phyloP scores from a whole-genome alignment of 2,888 invertebrate species.

The Noctua comes region DNA sequence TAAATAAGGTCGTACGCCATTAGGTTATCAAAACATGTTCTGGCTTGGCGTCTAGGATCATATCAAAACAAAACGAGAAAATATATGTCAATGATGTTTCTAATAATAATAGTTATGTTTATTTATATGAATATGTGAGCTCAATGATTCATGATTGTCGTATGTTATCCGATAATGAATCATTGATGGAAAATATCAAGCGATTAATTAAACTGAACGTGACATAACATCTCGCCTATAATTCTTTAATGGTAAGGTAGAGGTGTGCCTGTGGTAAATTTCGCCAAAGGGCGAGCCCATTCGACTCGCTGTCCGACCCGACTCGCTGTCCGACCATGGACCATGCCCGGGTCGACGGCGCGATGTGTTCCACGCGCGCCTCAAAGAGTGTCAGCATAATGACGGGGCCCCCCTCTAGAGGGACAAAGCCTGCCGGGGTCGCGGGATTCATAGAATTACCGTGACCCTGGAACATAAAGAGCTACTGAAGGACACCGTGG shows the following conservation, averaged over 20 bases:
- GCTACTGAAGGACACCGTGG: too few relatives aligned
- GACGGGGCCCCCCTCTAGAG: too few relatives aligned
- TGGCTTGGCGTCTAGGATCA: conserved; percentile 32
- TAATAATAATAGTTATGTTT: conserved; percentile 18
- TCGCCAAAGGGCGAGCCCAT: too few relatives aligned
- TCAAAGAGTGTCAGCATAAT: too few relatives aligned
- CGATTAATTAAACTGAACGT: neutral
- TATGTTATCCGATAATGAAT: neutral
- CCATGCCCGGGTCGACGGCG: too few relatives aligned
- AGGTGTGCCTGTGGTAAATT: neutral
- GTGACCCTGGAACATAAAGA: too few relatives aligned
- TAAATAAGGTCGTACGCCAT: conserved; percentile 38
- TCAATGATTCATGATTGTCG: conserved; percentile 23
- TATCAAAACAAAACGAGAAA: conserved; percentile 27
- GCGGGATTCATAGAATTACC: too few relatives aligned
- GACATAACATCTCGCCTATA: neutral
- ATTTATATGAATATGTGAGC: conserved; percentile 4
- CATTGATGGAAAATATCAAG: conserved; percentile 21
- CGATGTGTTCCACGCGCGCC: too few relatives aligned
- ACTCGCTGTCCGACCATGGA: too few relatives aligned
- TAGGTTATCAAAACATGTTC: conserved; percentile 46
- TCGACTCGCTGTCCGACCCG: too few relatives aligned
- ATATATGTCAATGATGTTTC: neutral
- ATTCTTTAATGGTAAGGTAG: neutral
- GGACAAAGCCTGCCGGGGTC: too few relatives aligned